Conservation (phyloP, 2,888 invertebrate species). For the Agonopterix subpropinquella region DNA sequence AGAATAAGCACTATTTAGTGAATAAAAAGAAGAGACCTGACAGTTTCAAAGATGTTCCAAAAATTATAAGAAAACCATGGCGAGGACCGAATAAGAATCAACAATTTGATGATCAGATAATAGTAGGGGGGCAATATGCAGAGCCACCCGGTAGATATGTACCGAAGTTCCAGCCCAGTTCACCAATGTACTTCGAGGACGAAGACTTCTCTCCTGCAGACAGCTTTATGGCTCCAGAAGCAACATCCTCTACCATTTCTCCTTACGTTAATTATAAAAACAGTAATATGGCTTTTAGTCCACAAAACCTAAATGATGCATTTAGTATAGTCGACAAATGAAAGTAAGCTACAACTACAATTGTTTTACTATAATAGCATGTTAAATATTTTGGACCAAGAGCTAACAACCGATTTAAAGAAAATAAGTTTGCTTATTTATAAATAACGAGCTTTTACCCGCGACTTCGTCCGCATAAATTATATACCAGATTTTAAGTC, state of each 20-base stretch:
- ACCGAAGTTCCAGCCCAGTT: constrained; percentile 31
- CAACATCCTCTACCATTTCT: constrained; percentile 41
- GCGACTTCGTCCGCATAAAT: no score
- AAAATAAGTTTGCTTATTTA: no score
- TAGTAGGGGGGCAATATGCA: constrained; percentile 58
- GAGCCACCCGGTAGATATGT: constrained; percentile 58
- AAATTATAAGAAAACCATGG: constrained; percentile 31
- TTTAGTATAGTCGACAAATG: constrained; percentile 57
- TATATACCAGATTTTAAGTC: no score
- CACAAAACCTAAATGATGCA: constrained; percentile 66
- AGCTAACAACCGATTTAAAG: no score
- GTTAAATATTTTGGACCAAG: no score
- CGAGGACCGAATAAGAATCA: constrained; percentile 19
- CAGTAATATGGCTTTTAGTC: constrained; percentile 65
- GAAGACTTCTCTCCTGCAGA: constrained; percentile 28
- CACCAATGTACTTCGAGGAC: constrained; percentile 23
- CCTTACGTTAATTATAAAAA: constrained; percentile 63
- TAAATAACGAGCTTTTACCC: no score
- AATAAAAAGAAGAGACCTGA: constrained; percentile 29
- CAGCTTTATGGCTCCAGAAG: constrained; percentile 29
- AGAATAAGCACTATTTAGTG: constrained; percentile 19
- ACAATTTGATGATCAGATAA: constrained; percentile 21
- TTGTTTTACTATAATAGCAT: no score
- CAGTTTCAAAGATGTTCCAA: constrained; percentile 19
- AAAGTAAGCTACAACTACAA: background rate